These are phyloP conservation scores for Microctenopoma steveboyesi DNA, from an alignment of 2,797 vertebrate genomes.

Conservation along the genomic window DNA sequence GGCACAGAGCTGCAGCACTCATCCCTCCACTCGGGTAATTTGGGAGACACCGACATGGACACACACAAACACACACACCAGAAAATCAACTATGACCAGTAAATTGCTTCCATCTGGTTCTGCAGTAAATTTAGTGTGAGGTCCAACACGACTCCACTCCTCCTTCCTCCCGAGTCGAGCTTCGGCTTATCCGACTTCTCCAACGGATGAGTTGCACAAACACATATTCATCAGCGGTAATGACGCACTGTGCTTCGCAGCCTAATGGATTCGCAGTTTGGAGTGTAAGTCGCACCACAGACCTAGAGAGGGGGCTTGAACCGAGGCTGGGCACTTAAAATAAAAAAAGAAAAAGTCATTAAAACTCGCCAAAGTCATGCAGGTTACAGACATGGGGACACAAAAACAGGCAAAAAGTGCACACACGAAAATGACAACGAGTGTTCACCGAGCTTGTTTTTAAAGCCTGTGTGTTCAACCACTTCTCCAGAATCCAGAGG, in stretches of 20 bases:
- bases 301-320: conserved; percentile 13
- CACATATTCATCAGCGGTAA: conserved; percentile 18
- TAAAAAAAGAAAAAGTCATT: conserved; percentile 35
- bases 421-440: neutral
- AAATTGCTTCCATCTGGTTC: conserved; percentile 72
- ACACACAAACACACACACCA: conserved; percentile 20
- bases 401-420: neutral
- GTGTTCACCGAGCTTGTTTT: neutral
- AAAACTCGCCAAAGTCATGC: conserved; percentile 40
- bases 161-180: conserved; percentile 3
- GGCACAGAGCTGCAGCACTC: conserved; percentile 63
- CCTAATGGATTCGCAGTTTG: conserved; percentile 20
- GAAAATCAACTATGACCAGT: conserved; percentile 63
- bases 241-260: conserved; percentile 4
- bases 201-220: conserved; percentile 10
- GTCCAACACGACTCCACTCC: conserved; percentile 20
- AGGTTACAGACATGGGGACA: conserved; percentile 27
- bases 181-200: conserved; percentile 12
- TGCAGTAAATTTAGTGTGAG: conserved; percentile 48
- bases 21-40: conserved; percentile 64
- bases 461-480: neutral
- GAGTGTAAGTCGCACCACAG: conserved; percentile 14
- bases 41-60: conserved; percentile 32
- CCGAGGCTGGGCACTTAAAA: conserved; percentile 17
- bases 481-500: neutral